These are phyloP conservation scores for pig (Sus scrofa) DNA, from an alignment of 2,113 vertebrate genomes.

Conservation along the genomic window DNA sequence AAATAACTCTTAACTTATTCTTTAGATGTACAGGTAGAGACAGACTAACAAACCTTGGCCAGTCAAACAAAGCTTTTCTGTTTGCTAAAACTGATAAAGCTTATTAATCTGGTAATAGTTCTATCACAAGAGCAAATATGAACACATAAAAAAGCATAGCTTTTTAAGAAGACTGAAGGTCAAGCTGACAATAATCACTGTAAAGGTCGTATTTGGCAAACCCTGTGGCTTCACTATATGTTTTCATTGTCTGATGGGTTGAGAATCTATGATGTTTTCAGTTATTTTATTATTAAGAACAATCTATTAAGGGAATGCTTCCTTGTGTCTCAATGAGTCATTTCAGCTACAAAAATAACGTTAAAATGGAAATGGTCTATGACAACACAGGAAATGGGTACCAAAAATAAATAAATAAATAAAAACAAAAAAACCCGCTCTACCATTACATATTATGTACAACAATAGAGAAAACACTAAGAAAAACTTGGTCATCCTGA, in stretches of 20 bases:
- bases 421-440: background rate
- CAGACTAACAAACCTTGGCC: conserved; percentile 22
- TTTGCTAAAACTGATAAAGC: conserved; percentile 35
- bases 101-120: background rate
- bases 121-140: background rate
- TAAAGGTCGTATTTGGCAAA: conserved; percentile 17
- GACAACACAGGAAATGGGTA: background rate
- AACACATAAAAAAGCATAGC: background rate
- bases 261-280: background rate
- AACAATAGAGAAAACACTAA: background rate
- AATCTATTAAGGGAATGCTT: background rate
- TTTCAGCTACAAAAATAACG: conserved; percentile 47
- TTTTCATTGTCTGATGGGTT: background rate
- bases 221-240: background rate
- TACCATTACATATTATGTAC: background rate
- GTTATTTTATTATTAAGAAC: conserved; percentile 24
- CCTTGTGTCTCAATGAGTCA: background rate
- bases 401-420: background rate
- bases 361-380: conserved; percentile 12
- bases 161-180: background rate
- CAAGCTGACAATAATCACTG: background rate
- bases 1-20: conserved; percentile 35
- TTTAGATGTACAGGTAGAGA: conserved; percentile 41
- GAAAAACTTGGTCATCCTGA: background rate
- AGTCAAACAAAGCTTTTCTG: background rate